phyloP scores from a whole-genome alignment of 30 jellyfish, hydroid and myxozoan genomes.

The Aurelia sp. region DNA sequence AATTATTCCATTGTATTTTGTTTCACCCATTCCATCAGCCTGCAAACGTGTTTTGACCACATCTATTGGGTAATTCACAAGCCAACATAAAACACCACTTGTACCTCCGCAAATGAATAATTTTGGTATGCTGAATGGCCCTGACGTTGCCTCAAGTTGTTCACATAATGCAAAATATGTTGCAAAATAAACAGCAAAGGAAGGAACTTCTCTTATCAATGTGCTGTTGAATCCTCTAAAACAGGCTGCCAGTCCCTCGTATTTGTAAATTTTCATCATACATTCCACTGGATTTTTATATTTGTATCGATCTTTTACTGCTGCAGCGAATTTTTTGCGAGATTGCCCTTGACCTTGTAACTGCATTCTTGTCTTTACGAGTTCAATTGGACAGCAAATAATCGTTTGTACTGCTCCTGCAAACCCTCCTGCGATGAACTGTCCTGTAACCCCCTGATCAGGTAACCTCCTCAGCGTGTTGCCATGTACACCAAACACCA shows the following conservation, averaged over 20 bases:
- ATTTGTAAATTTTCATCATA: constrained; percentile 30
- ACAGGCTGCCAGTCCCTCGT: constrained; percentile 74
- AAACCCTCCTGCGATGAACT: constrained; percentile 81
- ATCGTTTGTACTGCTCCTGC: constrained; percentile 86
- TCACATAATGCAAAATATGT: constrained; percentile 66
- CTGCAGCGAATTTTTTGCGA: background rate
- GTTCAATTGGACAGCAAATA: constrained; percentile 80
- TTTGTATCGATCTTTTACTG: constrained; percentile 11
- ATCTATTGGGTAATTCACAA: constrained; percentile 77
- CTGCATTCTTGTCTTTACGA: constrained; percentile 85
- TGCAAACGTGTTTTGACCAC: constrained; percentile 86
- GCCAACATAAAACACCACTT: constrained; percentile 88
- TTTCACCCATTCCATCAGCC: constrained; percentile 83
- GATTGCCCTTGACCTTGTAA: constrained; percentile 80
- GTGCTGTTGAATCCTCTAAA: constrained; percentile 79
- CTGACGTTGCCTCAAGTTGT: constrained; percentile 23
- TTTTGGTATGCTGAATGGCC: constrained; percentile 27
- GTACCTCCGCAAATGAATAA: constrained; percentile 87
- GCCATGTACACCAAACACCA: constrained; percentile 93
- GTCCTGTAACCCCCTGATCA: constrained; percentile 63
- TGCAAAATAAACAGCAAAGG: constrained; percentile 83
- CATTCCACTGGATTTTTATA: constrained; percentile 76
- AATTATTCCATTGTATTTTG: constrained; percentile 35
- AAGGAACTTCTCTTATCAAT: constrained; percentile 82
- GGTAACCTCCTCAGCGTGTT: constrained; percentile 35